A percentile compares a stretch with the other conserved stretches of the same genome.
phyloP scores from a whole-genome alignment of 2,888 invertebrate genomes.

The Eulithis prunata region DNA sequence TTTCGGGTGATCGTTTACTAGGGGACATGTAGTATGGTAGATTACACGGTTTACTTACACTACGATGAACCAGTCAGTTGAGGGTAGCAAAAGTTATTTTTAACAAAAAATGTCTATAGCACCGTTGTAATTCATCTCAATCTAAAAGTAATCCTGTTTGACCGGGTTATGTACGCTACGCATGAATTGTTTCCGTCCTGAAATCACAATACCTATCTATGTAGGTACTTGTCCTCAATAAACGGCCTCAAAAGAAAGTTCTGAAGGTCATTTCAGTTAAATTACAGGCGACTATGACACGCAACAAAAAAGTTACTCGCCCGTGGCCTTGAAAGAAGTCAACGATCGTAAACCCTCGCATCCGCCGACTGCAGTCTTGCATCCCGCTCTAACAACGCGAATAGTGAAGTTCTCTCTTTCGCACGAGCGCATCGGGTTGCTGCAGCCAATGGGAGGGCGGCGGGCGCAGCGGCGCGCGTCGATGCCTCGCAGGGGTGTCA shows the following conservation, averaged over 20 bases:
- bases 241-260: constrained; percentile 77
- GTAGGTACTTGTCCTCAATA: constrained; percentile 20
- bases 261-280: constrained; percentile 73
- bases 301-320: constrained; percentile 71
- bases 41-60: too few relatives aligned
- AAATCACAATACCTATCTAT: background rate
- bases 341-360: constrained; percentile 82
- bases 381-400: constrained; percentile 56
- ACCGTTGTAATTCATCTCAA: constrained; percentile 27
- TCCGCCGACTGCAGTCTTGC: constrained; percentile 71
- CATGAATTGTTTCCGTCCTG: background rate
- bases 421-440: constrained; percentile 57
- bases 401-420: constrained; percentile 53
- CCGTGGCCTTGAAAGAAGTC: constrained; percentile 80
- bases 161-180: constrained; percentile 11
- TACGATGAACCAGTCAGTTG: too few relatives aligned
- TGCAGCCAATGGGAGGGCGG: constrained; percentile 67
- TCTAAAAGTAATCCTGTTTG: constrained; percentile 27
- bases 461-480: constrained; percentile 79
- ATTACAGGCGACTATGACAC: constrained; percentile 72
- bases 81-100: constrained; percentile 22
- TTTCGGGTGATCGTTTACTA: constrained; percentile 6
- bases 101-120: constrained; percentile 29
- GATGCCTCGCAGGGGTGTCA: constrained; percentile 77
- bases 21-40: too few relatives aligned